phyloP scores from a whole-genome alignment of 2,797 vertebrate genomes.

The Rhincodon typus region DNA sequence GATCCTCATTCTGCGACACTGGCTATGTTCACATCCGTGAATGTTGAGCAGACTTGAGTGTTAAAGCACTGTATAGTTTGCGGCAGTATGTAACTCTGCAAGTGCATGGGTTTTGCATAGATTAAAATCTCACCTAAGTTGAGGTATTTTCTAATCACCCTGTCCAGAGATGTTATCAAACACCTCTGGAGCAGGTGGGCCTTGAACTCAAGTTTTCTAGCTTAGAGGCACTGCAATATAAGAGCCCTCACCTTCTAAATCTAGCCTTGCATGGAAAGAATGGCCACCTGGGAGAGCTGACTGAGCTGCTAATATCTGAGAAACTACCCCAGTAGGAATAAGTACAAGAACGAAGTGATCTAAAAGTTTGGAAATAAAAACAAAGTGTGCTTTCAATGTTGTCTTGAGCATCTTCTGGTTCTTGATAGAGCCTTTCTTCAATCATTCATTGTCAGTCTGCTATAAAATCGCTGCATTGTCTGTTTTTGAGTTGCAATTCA shows the following conservation, averaged over 20 bases:
- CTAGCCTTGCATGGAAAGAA: not conserved
- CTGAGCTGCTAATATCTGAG: not conserved
- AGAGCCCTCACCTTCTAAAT: not conserved
- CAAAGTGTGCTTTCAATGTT: not conserved
- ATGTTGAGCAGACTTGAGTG: not conserved
- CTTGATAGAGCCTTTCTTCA: not conserved
- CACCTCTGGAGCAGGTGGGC: no score
- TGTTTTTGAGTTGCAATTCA: conserved; percentile 25
- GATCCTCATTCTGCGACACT: not conserved
- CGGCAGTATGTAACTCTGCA: not conserved
- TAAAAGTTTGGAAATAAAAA: not conserved
- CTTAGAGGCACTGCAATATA: no score
- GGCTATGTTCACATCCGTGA: not conserved
- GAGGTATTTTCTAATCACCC: no score
- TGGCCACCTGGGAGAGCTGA: not conserved
- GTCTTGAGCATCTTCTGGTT: not conserved
- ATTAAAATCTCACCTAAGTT: not conserved
- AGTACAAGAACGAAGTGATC: not conserved
- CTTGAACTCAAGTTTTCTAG: no score
- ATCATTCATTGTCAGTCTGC: not conserved
- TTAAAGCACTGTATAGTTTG: not conserved
- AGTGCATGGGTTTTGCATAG: not conserved
- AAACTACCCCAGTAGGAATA: not conserved
- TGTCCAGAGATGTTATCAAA: no score
- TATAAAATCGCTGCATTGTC: not conserved